These are phyloP conservation scores for Chondrosia reniformis DNA, from an alignment of 37 sponge, comb jelly and placozoan genomes.

Conservation along the genomic window DNA sequence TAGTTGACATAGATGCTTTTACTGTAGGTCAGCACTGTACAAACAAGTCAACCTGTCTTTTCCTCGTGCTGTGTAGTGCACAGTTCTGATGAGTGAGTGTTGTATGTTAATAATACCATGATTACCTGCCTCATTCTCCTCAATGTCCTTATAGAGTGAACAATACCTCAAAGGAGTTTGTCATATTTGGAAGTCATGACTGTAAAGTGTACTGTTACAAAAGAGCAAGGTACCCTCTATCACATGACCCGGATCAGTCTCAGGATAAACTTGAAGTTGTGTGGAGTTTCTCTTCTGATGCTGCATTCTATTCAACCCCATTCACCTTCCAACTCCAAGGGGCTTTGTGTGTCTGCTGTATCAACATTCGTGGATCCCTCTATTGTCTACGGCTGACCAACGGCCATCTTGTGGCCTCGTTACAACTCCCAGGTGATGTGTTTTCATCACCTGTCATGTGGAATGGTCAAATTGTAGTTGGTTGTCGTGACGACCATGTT, in stretches of 20 bases:
- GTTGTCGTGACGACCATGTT: constrained; percentile 74
- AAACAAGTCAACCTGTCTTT: constrained; percentile 31
- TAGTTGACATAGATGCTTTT: too few species aligned
- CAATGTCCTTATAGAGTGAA: neutral
- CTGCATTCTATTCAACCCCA: constrained; percentile 63
- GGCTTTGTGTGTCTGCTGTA: constrained; percentile 34
- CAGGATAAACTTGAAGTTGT: neutral
- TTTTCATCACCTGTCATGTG: constrained; percentile 82
- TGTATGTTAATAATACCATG: too few species aligned
- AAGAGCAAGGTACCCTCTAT: neutral
- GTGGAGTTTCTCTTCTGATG: constrained; percentile 21
- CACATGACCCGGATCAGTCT: neutral
- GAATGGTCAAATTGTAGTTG: constrained; percentile 54
- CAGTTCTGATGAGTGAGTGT: too few species aligned
- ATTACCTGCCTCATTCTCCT: too few species aligned
- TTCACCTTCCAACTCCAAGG: neutral
- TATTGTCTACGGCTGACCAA: constrained; percentile 12
- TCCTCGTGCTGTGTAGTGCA: constrained; percentile 30
- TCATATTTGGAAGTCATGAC: constrained; percentile 56
- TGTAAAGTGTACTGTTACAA: constrained; percentile 59
- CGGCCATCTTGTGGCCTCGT: constrained; percentile 20
- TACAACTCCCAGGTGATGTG: constrained; percentile 52
- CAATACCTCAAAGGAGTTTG: neutral
- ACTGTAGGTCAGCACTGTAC: constrained; percentile 16
- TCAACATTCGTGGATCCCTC: constrained; percentile 29